Evolutionary conservation across 2,113 vertebrate species (phyloP), one percentile per base, ranked within the genome.

Genomic region (Vulpes lagopus): DNA sequence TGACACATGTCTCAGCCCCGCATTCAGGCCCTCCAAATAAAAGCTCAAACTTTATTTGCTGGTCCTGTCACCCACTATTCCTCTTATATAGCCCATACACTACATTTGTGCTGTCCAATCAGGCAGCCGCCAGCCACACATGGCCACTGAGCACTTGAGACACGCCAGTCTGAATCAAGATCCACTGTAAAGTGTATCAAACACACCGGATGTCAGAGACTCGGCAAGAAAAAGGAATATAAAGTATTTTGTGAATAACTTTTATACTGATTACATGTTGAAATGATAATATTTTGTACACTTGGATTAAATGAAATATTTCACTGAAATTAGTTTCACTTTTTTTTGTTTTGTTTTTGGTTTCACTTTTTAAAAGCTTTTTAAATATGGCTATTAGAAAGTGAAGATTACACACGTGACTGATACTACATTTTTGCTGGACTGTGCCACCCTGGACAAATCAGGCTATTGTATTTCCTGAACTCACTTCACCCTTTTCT

Each of bases 201-300:
- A 60, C 12, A 88, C 12, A 32, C n/a, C 43, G 60, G 25, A 20
- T 27, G 17, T 78, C 27, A 17, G 87, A 91, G 73, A 23, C 30
- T 73, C 65, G 19, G 59, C 25, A 49, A 64, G 32, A 76, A 73
- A 85, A 95, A 81, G 78, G 8, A 92, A 84, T 71, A 35, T 62
- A 16, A 69, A 84, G 32, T 38, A 69, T 65, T 60, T 92, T 53
- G 76, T 59, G 79, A 71, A 55, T 65, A 87, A 55, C 32, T 85
- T 91, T 97, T 85, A 35, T 71, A 91, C 59, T 59, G 19, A 67
- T 79, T 55, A 14, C 10, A 96, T 51, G 11, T 87, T 88, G 51
- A 84, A 67, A 89, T 86, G 38, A 38, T 94, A 59, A n/a, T 92
- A 8, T 80, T 85, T 74, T 88, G 11, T 7, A 60, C 9, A 57